These are phyloP conservation scores for Scomber japonicus DNA, from an alignment of 2,113 vertebrate species.

Conservation along the genomic window DNA sequence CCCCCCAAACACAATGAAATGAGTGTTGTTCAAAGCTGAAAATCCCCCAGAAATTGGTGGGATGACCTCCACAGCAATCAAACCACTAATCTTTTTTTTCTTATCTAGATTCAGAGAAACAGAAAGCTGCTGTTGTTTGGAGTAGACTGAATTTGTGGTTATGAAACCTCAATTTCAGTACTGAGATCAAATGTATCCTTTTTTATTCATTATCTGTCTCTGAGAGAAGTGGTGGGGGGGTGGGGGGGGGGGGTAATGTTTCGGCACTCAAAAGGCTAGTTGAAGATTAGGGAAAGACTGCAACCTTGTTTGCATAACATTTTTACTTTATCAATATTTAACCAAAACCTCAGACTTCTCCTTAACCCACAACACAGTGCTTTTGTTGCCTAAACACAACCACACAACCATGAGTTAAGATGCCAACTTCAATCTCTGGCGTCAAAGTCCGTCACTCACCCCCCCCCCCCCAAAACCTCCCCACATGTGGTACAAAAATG, in stretches of 20 bases:
- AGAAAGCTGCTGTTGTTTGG: constrained; percentile 19
- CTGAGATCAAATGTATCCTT: too few relatives aligned
- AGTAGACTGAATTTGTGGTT: too few relatives aligned
- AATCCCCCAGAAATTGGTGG: constrained; percentile 39
- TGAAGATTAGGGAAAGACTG: too few relatives aligned
- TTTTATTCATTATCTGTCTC: neutral
- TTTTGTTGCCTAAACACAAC: neutral
- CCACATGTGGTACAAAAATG: neutral
- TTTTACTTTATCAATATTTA: too few relatives aligned
- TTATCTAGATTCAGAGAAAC: constrained; percentile 25
- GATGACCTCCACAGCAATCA: constrained; percentile 52
- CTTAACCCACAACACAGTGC: neutral
- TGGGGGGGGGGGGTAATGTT: too few relatives aligned
- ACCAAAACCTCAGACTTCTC: too few relatives aligned
- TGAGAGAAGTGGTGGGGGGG: too few relatives aligned
- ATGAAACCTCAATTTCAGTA: neutral
- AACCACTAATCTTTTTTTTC: constrained; percentile 50
- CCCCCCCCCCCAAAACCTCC: neutral
- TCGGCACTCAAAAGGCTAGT: too few relatives aligned
- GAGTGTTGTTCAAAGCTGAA: constrained; percentile 35
- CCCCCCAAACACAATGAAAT: constrained; percentile 33
- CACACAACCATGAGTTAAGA: too few relatives aligned
- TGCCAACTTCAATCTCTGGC: neutral
- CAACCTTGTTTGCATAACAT: too few relatives aligned
- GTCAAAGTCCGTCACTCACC: neutral